These are phyloP conservation scores for Drosophila melanocephala DNA, from an alignment of 2,888 invertebrate genomes.

Conservation along the genomic window DNA sequence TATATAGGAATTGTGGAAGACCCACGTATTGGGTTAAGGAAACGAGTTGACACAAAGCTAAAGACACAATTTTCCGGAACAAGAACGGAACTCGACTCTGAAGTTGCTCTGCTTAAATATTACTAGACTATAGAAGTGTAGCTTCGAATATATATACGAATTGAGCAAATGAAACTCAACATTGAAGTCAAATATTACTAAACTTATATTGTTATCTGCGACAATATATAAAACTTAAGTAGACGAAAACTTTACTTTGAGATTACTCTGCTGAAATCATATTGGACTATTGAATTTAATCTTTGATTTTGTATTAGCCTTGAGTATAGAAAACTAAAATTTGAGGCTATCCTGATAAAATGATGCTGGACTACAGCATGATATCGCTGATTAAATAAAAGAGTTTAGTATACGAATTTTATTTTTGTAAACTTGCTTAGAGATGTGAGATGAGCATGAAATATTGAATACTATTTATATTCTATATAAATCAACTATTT, in stretches of 20 bases:
- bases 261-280: background rate
- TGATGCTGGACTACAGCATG: no score
- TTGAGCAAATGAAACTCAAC: background rate
- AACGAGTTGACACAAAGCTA: slow-evolving; percentile 36
- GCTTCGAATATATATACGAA: background rate
- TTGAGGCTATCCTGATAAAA: no score
- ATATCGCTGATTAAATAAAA: background rate
- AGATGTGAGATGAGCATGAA: no score
- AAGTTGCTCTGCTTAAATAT: slow-evolving; percentile 16
- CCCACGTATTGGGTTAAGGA: slow-evolving; percentile 54
- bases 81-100: background rate
- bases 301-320: background rate
- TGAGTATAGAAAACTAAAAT: background rate
- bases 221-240: no score
- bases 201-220: background rate
- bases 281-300: background rate
- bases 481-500: no score
- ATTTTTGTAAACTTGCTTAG: background rate
- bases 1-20: slow-evolving; percentile 10
- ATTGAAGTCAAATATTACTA: background rate
- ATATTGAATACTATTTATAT: no score
- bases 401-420: no score
- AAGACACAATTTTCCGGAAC: slow-evolving; percentile 26
- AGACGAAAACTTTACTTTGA: no score
- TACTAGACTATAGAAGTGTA: background rate